Conservation (phyloP, 2,113 vertebrate species). For the Rhinopomastus cyanomelas region DNA sequence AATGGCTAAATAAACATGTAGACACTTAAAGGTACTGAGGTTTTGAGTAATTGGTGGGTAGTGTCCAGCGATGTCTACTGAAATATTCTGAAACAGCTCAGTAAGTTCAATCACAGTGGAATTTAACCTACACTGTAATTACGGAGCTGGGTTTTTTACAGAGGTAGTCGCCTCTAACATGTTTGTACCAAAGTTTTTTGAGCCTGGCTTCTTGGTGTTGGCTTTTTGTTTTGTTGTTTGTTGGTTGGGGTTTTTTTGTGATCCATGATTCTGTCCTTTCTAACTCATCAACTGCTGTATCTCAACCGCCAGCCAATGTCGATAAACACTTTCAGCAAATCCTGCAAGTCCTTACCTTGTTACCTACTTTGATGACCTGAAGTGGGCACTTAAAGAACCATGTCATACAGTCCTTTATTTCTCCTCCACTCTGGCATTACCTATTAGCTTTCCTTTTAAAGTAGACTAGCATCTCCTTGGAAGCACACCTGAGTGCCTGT, state of each 20-base stretch:
- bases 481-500: neutral
- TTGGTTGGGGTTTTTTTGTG: neutral
- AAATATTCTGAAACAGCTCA: neutral
- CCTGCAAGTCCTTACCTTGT: neutral
- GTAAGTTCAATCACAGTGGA: neutral
- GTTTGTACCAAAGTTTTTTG: neutral
- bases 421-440: neutral
- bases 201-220: neutral
- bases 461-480: neutral
- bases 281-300: neutral
- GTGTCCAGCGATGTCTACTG: neutral
- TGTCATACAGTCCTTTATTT: neutral
- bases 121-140: neutral
- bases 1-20: slow-evolving; percentile 22
- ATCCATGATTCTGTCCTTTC: neutral
- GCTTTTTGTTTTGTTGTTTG: neutral
- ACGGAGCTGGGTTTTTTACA: neutral
- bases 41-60: neutral
- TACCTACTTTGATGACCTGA: neutral
- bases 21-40: neutral
- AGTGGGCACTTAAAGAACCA: rapidly evolving
- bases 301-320: neutral
- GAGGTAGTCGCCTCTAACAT: neutral
- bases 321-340: neutral
- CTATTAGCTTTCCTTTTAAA: neutral